Percentiles rank a stretch among this genome's conserved stretches.
Evolutionary conservation across 2,113 vertebrate genomes (phyloP).

Genomic region (Charadrius vociferus): DNA sequence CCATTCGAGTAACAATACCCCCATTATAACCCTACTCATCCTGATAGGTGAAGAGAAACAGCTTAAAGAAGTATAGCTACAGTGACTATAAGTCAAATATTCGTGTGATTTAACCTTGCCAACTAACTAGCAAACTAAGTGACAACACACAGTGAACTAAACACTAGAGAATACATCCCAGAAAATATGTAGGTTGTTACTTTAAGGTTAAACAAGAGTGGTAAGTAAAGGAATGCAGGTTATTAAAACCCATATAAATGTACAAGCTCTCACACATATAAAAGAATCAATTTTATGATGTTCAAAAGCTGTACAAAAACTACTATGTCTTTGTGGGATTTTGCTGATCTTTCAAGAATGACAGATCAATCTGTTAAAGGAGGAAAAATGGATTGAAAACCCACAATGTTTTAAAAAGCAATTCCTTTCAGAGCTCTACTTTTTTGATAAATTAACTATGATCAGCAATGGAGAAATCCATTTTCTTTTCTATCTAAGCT

Average conservation of each 20-base stretch:
- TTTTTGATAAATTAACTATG: constrained; percentile 39
- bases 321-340: neutral
- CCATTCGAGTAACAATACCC: neutral
- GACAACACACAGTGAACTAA: neutral
- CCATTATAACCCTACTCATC: neutral
- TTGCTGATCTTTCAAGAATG: constrained; percentile 42
- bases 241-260: neutral
- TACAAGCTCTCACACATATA: neutral
- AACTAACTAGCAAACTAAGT: neutral
- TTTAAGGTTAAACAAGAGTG: neutral
- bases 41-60: neutral
- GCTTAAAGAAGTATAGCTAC: neutral
- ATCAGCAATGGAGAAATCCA: neutral
- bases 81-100: neutral
- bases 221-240: neutral
- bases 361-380: constrained; percentile 49
- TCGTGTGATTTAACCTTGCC: neutral
- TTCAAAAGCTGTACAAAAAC: constrained; percentile 8
- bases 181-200: neutral
- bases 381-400: constrained; percentile 42
- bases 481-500: neutral
- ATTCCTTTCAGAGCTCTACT: constrained; percentile 14
- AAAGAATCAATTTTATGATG: neutral
- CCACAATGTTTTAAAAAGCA: constrained; percentile 32
- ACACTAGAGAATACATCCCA: neutral